Evolutionary conservation across 2,113 vertebrate genomes (phyloP).

Genomic region (Cinclus mexicanus): DNA sequence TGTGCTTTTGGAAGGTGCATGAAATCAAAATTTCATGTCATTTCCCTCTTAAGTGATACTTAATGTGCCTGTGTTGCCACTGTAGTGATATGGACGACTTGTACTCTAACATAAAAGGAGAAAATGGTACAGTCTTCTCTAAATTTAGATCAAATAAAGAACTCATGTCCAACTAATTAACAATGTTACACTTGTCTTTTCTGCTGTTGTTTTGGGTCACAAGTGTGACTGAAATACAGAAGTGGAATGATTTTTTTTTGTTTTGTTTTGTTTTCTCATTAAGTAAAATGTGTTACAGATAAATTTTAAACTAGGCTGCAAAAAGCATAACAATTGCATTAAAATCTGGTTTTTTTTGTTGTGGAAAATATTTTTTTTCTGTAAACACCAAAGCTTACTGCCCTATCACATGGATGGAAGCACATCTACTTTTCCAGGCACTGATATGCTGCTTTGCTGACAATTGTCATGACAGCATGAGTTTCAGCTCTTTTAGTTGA

Average conservation of each 20-base stretch:
- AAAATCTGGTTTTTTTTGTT: background rate
- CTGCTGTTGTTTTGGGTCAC: background rate
- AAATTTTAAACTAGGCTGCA: background rate
- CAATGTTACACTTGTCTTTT: background rate
- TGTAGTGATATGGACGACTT: background rate
- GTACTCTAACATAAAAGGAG: background rate
- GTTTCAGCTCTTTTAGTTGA: background rate
- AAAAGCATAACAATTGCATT: background rate
- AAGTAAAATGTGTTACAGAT: background rate
- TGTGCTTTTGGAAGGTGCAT: background rate
- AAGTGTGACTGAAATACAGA: background rate
- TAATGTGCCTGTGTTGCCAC: background rate
- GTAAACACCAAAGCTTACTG: background rate
- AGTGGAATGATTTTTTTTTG: background rate
- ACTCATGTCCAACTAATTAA: conserved; percentile 42
- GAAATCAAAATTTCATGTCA: background rate
- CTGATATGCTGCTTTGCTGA: background rate
- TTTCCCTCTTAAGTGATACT: background rate
- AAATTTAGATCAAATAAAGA: background rate
- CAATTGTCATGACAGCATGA: background rate
- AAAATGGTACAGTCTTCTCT: background rate
- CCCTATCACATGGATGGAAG: background rate
- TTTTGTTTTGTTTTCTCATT: background rate
- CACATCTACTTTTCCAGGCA: background rate
- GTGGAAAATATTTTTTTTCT: background rate